These are phyloP conservation scores for Alentia gelatinosa DNA, from an alignment of 2,888 invertebrate species.

Conservation along the genomic window DNA sequence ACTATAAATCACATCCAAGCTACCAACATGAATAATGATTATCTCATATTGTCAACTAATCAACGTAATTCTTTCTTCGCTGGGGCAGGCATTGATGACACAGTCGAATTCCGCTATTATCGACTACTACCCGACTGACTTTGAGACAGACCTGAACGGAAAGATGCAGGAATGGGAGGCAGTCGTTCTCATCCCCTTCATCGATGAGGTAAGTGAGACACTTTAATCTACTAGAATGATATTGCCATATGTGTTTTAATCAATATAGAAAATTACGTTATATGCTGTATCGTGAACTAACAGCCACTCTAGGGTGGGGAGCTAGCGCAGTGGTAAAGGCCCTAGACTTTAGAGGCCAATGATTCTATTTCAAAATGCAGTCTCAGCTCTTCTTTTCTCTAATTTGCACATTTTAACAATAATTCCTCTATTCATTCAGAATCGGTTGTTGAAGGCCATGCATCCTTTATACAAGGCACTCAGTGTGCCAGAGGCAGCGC, in stretches of 20 bases:
- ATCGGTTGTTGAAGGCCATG: conserved; percentile 89
- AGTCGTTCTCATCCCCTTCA: conserved; percentile 97
- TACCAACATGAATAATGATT: no score
- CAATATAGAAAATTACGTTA: no score
- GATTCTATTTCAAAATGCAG: no score
- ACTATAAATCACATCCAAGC: no score
- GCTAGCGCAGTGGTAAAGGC: no score
- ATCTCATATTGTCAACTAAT: no score
- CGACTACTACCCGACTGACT: conserved; percentile 98
- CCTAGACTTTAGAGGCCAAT: no score
- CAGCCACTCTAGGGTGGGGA: no score
- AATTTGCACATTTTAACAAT: no score
- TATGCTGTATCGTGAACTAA: no score
- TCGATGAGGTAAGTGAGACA: conserved; percentile 87
- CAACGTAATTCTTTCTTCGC: no score
- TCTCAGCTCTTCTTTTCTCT: no score
- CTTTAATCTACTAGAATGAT: not conserved
- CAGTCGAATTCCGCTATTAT: conserved; percentile 94
- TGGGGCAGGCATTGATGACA: conserved; percentile 87
- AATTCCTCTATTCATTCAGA: conserved; percentile 70
- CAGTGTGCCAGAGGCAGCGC: conserved; percentile 88
- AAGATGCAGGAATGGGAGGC: conserved; percentile 99
- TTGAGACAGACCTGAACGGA: conserved; percentile 97
- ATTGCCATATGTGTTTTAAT: not conserved
- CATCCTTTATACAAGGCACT: conserved; percentile 88